Evolutionary conservation across 2,797 vertebrate species (phyloP).

Genomic region (Coregonus ussuriensis): DNA sequence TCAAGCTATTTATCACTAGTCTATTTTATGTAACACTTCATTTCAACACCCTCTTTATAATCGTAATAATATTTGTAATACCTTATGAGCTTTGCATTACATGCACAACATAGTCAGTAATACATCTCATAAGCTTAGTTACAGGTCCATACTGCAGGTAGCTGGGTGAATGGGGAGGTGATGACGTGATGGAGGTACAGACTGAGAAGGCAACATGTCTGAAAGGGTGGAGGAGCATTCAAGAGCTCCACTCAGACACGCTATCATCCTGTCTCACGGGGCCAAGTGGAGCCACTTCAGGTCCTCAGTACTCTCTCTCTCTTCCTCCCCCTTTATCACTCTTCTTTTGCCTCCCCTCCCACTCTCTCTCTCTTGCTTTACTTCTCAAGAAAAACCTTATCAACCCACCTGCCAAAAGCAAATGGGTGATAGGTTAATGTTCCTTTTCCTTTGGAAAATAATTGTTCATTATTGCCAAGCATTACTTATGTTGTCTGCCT

Average conservation of each 20-base stretch:
- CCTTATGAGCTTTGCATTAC: background rate
- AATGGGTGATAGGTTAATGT: slow-evolving; percentile 18
- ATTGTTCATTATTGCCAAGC: background rate
- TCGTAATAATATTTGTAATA: background rate
- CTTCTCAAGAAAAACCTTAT: background rate
- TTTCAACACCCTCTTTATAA: background rate
- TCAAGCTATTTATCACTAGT: background rate
- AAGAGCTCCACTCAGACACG: slow-evolving; percentile 14
- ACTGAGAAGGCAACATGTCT: background rate
- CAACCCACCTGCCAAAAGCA: slow-evolving; percentile 17
- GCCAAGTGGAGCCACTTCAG: background rate
- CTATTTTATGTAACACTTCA: background rate
- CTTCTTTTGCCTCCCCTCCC: background rate
- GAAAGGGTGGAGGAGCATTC: slow-evolving; percentile 6
- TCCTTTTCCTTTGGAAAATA: background rate
- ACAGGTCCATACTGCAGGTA: background rate
- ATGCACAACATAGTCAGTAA: background rate
- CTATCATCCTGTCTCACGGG: background rate
- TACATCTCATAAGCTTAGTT: background rate
- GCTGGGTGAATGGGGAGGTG: background rate
- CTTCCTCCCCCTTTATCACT: background rate
- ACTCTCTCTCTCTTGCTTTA: background rate
- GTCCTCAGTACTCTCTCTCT: slow-evolving; percentile 17
- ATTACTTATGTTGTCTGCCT: background rate
- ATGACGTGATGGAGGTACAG: background rate